Evolutionary conservation across 2,797 vertebrate species (phyloP).

Genomic region (Oreochromis mossambicus): DNA sequence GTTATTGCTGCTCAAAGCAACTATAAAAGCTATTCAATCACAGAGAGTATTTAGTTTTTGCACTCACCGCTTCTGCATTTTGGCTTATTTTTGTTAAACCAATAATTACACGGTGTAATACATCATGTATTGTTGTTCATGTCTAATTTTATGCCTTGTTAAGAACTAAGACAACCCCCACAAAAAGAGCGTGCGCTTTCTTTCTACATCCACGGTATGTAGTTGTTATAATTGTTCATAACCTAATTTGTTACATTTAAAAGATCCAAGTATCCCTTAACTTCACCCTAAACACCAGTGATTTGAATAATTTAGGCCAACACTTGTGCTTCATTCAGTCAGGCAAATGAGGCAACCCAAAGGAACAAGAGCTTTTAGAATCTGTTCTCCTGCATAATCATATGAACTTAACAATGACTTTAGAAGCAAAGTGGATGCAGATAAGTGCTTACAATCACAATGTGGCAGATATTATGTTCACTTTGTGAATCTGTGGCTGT

Average conservation of each 20-base stretch:
- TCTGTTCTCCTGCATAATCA: background rate
- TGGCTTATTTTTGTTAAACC: background rate
- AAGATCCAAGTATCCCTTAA: slow-evolving; percentile 6
- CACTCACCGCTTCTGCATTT: background rate
- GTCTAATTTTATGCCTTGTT: background rate
- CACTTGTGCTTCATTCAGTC: slow-evolving; percentile 14
- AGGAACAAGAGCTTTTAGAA: slow-evolving; percentile 10
- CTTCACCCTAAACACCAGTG: background rate
- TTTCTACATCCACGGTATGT: rapidly evolving
- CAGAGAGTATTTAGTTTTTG: background rate
- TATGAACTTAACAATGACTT: slow-evolving; percentile 25
- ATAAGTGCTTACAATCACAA: background rate
- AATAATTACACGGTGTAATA: background rate
- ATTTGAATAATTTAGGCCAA: slow-evolving; percentile 34
- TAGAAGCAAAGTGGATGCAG: background rate
- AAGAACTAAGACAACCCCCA: background rate
- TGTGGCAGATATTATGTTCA: background rate
- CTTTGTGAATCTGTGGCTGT: background rate
- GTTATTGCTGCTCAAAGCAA: background rate
- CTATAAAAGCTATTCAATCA: background rate
- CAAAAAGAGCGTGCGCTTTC: background rate
- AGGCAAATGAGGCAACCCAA: background rate
- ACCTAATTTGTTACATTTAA: slow-evolving; percentile 1
- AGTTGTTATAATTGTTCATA: background rate
- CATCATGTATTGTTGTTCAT: background rate